Percentiles rank a stretch among this genome's conserved stretches.
Evolutionary conservation across 1,140 invertebrate species (phyloP).

Genomic region (Hydropsyche tenuis): DNA sequence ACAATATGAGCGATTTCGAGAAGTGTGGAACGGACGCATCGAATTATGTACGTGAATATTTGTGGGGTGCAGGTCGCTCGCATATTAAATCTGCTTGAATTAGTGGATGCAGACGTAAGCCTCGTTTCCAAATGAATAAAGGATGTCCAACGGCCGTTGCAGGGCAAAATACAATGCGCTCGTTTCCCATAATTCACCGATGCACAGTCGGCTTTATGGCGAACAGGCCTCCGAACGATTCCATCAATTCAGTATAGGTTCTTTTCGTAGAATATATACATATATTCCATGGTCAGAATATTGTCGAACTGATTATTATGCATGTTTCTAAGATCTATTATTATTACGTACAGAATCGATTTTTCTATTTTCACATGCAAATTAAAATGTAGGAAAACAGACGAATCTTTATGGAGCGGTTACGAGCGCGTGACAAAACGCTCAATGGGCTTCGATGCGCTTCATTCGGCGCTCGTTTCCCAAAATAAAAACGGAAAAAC

Average conservation of each 20-base stretch:
- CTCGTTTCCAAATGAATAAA: constrained; percentile 21
- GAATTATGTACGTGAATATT: no score
- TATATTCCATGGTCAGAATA: no score
- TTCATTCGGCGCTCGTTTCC: neutral
- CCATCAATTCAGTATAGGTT: neutral
- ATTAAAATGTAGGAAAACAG: no score
- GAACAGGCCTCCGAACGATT: constrained; percentile 3
- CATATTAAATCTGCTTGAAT: constrained; percentile 31
- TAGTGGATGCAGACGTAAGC: constrained; percentile 28
- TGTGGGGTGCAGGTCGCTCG: neutral
- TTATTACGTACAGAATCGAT: neutral
- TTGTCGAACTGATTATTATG: no score
- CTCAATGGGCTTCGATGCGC: constrained; percentile 7
- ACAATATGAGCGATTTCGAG: no score
- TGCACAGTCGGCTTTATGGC: neutral
- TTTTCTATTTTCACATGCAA: no score
- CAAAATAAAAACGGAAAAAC: neutral
- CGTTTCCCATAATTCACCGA: constrained; percentile 17
- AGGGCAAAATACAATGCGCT: neutral
- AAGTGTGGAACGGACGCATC: no score
- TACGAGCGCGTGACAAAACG: constrained; percentile 17
- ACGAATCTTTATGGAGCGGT: no score
- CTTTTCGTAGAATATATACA: no score
- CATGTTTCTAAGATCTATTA: no score
- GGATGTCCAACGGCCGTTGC: constrained; percentile 12